Conservation (phyloP, 2,888 invertebrate species). For the Philonicus albiceps region DNA sequence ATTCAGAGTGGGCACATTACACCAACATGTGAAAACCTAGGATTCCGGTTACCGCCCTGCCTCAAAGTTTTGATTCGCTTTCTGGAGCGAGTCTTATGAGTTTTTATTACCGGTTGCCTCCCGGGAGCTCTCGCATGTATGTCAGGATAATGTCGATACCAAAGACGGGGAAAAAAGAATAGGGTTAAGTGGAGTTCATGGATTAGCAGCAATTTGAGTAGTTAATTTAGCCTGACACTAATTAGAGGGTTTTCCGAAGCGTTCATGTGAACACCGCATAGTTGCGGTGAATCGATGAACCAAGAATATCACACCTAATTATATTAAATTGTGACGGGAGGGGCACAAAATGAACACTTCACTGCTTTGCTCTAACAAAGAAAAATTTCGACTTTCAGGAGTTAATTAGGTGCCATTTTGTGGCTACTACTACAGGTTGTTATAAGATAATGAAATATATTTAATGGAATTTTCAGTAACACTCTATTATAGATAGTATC, state of each 20-base stretch:
- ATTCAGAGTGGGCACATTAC: neutral
- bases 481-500: too few species aligned
- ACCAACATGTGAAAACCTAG: neutral
- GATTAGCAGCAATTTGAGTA: constrained; percentile 14
- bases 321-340: neutral
- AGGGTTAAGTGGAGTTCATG: constrained; percentile 17
- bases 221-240: constrained; percentile 26
- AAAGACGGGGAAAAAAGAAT: neutral
- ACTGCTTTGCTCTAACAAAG: neutral
- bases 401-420: neutral
- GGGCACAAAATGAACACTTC: neutral
- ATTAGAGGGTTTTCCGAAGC: neutral
- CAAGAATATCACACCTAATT: neutral
- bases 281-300: neutral
- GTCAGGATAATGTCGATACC: neutral
- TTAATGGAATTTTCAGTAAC: neutral
- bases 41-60: neutral
- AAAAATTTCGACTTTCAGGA: neutral
- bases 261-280: neutral
- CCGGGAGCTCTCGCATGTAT: neutral
- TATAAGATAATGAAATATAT: neutral
- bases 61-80: constrained; percentile 7
- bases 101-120: neutral
- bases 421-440: neutral
- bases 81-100: neutral